Evolutionary conservation across 2,797 vertebrate genomes (phyloP).

Genomic region (Nannoperca obscura): DNA sequence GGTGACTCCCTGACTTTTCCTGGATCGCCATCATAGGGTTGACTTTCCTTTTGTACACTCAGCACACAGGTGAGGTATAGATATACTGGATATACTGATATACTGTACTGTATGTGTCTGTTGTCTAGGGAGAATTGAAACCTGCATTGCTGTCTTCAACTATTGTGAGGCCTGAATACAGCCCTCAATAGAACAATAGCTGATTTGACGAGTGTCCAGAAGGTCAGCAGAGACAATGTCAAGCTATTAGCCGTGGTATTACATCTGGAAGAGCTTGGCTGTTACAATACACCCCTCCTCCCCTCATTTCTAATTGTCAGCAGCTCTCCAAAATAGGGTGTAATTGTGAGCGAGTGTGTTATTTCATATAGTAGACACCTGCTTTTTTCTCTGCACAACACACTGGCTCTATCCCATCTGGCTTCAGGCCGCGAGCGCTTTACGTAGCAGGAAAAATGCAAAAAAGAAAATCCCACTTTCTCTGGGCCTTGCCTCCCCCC

Average conservation of each 20-base stretch:
- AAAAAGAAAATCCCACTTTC: slow-evolving; percentile 23
- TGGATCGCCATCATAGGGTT: no score
- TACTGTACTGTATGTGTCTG: neutral
- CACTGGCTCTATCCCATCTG: slow-evolving; percentile 64
- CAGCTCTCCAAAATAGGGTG: slow-evolving; percentile 27
- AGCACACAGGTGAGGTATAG: no score
- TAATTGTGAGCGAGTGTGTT: slow-evolving; percentile 42
- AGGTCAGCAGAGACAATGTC: slow-evolving; percentile 57
- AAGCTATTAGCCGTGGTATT: slow-evolving; percentile 30
- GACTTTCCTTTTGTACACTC: no score
- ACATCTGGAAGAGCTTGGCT: slow-evolving; percentile 57
- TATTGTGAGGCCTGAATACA: neutral
- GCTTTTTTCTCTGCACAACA: slow-evolving; percentile 52
- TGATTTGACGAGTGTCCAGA: slow-evolving; percentile 48
- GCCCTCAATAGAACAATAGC: slow-evolving; percentile 34
- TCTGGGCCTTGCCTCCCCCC: neutral
- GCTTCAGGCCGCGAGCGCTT: slow-evolving; percentile 36
- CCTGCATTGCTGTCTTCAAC: neutral
- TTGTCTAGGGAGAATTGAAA: neutral
- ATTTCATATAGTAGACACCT: slow-evolving; percentile 56
- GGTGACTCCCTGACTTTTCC: no score
- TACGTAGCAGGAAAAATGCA: slow-evolving; percentile 32
- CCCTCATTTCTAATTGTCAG: slow-evolving; percentile 46
- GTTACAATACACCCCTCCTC: neutral
- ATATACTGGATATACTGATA: no score